Evolutionary conservation across 2,113 vertebrate species (phyloP).

Genomic region (Halcyon senegalensis): DNA sequence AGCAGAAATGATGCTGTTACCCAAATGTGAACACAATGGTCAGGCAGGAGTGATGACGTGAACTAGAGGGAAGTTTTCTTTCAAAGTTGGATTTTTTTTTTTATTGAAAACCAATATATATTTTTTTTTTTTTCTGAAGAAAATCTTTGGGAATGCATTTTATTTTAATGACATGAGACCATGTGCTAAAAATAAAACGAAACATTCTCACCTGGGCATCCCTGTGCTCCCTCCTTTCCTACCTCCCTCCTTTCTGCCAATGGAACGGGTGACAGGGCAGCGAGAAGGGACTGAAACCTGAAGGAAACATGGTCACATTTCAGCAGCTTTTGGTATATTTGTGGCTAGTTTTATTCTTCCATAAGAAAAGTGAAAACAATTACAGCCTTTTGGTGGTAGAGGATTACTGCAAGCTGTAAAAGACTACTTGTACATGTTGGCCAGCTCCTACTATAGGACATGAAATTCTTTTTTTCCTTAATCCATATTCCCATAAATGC

Average conservation of each 20-base stretch:
- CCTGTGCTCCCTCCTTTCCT: neutral
- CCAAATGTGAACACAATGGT: neutral
- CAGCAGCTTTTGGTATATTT: neutral
- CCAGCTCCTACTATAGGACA: neutral
- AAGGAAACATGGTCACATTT: neutral
- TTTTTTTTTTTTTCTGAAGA: neutral
- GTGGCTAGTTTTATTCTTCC: neutral
- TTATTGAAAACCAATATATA: neutral
- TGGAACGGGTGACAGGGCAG: neutral
- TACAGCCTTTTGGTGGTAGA: neutral
- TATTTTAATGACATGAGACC: neutral
- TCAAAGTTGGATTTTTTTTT: neutral
- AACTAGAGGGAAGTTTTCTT: neutral
- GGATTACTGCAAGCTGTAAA: neutral
- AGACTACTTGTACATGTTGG: neutral
- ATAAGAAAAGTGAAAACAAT: neutral
- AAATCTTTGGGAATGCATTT: neutral
- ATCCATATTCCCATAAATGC: neutral
- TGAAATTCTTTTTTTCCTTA: neutral
- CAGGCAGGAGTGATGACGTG: neutral
- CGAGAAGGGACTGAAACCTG: neutral
- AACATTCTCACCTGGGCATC: rapidly evolving
- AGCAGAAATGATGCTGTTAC: neutral
- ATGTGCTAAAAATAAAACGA: neutral
- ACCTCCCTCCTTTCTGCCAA: neutral